Percentiles rank a stretch among this genome's conserved stretches.
These are phyloP conservation scores for Rhodophaea formosa DNA, from an alignment of 2,888 invertebrate genomes.

Conservation along the genomic window DNA sequence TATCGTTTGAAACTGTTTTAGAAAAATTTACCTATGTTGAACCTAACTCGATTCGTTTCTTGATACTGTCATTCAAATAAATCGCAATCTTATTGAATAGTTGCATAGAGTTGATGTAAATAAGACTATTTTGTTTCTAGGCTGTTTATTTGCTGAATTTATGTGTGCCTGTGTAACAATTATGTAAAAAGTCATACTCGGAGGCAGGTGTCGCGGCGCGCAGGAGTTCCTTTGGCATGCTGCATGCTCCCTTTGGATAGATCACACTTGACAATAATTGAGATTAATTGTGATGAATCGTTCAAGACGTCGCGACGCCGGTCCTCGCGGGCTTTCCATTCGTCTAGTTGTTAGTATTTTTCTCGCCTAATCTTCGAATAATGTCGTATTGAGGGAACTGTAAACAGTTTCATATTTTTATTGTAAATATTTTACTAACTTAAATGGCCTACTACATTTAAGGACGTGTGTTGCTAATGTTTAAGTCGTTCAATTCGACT, in stretches of 20 bases:
- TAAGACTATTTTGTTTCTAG: slow-evolving; percentile 67
- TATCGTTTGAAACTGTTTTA: slow-evolving; percentile 78
- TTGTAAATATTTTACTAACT: slow-evolving; percentile 77
- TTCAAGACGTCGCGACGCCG: slow-evolving; percentile 24
- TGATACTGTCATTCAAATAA: slow-evolving; percentile 60
- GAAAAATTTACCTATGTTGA: slow-evolving; percentile 81
- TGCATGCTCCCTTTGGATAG: not conserved
- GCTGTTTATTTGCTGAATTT: slow-evolving; percentile 63
- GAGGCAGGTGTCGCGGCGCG: slow-evolving; percentile 36
- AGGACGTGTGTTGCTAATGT: slow-evolving; percentile 70
- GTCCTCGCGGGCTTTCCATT: slow-evolving; percentile 41
- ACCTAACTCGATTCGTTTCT: slow-evolving; percentile 69
- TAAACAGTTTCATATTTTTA: slow-evolving; percentile 72
- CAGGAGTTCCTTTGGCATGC: not conserved
- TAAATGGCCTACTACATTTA: slow-evolving; percentile 74
- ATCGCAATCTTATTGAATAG: slow-evolving; percentile 67
- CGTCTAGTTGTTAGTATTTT: slow-evolving; percentile 69
- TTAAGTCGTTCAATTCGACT: slow-evolving; percentile 65
- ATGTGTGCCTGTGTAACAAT: slow-evolving; percentile 66
- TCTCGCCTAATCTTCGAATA: slow-evolving; percentile 75
- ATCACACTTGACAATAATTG: slow-evolving; percentile 11
- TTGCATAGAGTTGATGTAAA: slow-evolving; percentile 72
- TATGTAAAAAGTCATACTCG: slow-evolving; percentile 49
- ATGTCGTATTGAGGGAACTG: slow-evolving; percentile 66
- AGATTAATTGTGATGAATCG: slow-evolving; percentile 1